Percentiles rank a stretch among this genome's conserved stretches.
Evolutionary conservation across 1,140 invertebrate genomes (phyloP).

Genomic region (Melitaea cinxia): DNA sequence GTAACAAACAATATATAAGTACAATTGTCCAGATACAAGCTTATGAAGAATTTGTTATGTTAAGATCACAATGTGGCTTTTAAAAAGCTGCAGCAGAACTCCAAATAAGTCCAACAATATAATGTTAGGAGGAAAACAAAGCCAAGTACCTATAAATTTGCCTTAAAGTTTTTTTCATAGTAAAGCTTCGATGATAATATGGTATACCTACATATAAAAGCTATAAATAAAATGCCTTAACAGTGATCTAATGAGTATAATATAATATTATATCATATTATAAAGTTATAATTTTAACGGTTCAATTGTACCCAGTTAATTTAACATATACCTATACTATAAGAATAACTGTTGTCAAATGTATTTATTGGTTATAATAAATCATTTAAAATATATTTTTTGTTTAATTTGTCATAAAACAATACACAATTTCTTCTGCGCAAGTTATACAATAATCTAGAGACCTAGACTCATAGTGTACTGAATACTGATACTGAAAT

Average conservation of each 20-base stretch:
- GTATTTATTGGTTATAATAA: conserved; percentile 80
- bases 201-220: conserved; percentile 15
- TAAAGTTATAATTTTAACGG: conserved; percentile 5
- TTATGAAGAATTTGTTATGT: background rate
- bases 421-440: too few relatives aligned
- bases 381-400: conserved; percentile 44
- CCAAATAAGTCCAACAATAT: conserved; percentile 29
- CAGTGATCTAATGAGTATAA: conserved; percentile 55
- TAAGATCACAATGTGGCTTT: conserved; percentile 22
- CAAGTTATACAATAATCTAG: too few relatives aligned
- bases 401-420: background rate
- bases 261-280: conserved; percentile 25
- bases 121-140: conserved; percentile 14
- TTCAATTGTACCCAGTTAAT: conserved; percentile 50
- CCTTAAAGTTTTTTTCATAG: background rate
- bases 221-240: conserved; percentile 56
- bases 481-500: too few relatives aligned
- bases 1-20: conserved; percentile 26
- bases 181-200: conserved; percentile 28
- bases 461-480: too few relatives aligned
- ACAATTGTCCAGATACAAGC: conserved; percentile 21
- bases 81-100: conserved; percentile 24
- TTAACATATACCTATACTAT: conserved; percentile 50
- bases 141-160: background rate
- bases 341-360: conserved; percentile 77